A percentile compares a stretch with the other conserved stretches of the same genome.
phyloP scores from a whole-genome alignment of 2,888 invertebrate species.

The Steinernema scapterisci region DNA sequence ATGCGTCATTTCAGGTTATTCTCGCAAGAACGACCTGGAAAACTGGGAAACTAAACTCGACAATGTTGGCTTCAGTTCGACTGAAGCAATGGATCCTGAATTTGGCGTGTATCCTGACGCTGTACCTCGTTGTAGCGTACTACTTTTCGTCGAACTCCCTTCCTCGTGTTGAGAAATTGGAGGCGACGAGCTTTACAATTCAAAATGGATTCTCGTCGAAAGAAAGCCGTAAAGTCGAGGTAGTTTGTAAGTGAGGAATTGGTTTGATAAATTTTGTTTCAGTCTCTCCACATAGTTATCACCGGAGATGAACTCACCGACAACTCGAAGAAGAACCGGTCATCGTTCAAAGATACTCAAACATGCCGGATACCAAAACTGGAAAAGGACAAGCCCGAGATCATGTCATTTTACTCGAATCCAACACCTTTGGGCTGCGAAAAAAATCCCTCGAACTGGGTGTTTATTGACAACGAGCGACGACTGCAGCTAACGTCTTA shows the following conservation, averaged over 20 bases:
- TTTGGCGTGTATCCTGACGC: not conserved
- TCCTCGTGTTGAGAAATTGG: not conserved
- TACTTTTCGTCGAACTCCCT: slow-evolving; percentile 3
- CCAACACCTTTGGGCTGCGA: slow-evolving; percentile 52
- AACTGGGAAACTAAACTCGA: not conserved
- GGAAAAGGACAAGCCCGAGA: slow-evolving; percentile 58
- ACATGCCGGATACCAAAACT: slow-evolving; percentile 62
- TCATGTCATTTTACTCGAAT: slow-evolving; percentile 53
- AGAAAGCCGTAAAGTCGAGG: slow-evolving; percentile 1
- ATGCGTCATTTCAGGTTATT: too few relatives aligned
- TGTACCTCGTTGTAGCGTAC: not conserved
- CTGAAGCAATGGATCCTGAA: slow-evolving; percentile 10
- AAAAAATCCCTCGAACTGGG: slow-evolving; percentile 50
- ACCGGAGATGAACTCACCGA: slow-evolving; percentile 2
- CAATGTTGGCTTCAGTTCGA: not conserved
- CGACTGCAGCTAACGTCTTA: slow-evolving; percentile 47
- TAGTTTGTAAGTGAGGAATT: not conserved
- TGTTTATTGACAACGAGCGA: slow-evolving; percentile 52
- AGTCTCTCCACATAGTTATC: not conserved
- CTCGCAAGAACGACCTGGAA: too few relatives aligned
- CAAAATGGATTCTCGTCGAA: not conserved
- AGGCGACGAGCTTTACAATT: not conserved
- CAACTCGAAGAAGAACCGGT: not conserved
- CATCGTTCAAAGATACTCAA: slow-evolving; percentile 30
- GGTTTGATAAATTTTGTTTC: not conserved